Conservation (phyloP, 2,888 invertebrate genomes). For the Erebia aethiops region DNA sequence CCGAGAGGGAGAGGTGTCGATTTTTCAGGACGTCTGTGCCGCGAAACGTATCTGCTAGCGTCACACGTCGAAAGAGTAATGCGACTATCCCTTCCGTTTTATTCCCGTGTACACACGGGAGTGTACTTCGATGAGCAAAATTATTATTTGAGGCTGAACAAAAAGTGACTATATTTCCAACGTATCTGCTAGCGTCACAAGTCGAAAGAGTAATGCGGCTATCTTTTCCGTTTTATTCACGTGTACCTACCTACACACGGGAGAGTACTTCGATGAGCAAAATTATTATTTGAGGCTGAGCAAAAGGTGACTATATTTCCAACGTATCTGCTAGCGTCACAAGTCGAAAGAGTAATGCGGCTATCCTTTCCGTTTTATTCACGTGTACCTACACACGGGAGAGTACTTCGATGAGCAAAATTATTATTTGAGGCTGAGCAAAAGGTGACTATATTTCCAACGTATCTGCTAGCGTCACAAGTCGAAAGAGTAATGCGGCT, state of each 20-base stretch:
- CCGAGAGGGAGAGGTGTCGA: conserved; percentile 23
- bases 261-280: too few species aligned
- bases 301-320: too few species aligned
- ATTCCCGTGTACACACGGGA: conserved; percentile 8
- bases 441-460: too few species aligned
- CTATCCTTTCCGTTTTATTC: conserved; percentile 22
- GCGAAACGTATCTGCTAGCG: conserved; percentile 24
- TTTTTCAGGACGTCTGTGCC: conserved; percentile 19
- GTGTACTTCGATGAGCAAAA: too few species aligned
- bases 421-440: too few species aligned
- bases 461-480: not conserved
- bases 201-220: conserved; percentile 17
- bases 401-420: too few species aligned
- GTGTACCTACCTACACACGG: not conserved
- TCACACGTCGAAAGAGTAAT: conserved; percentile 4
- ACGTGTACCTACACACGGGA: not conserved
- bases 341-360: conserved; percentile 19
- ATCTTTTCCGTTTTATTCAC: conserved; percentile 22
- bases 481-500: conserved; percentile 18
- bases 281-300: too few species aligned
- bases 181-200: not conserved
- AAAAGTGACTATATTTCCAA: too few species aligned
- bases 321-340: not conserved
- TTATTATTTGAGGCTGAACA: too few species aligned
- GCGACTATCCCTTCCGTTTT: conserved; percentile 14